Evolutionary conservation across 37 sponge, comb jelly and placozoan genomes (phyloP), one percentile per base, ranked within the genome.

Genomic region (Cliona cf. orientalis): DNA sequence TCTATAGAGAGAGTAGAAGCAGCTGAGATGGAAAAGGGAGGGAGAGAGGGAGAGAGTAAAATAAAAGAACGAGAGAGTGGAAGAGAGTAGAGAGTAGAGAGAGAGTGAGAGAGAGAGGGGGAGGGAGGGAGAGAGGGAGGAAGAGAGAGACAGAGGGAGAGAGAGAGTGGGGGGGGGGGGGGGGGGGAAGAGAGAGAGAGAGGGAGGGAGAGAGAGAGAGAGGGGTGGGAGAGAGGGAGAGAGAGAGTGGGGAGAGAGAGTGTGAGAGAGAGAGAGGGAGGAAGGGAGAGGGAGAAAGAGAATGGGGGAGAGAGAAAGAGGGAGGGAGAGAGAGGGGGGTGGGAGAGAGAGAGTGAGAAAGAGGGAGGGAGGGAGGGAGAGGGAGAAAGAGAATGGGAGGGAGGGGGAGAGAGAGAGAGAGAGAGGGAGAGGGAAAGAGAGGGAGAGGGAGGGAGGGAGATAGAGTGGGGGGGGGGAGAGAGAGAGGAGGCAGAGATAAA

Each of bases 401-500:
- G 78, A 36, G 78, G 29, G 66, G 45, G 65, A 28, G 78, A 4
- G 66, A 62, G 78, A 46, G 78, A 22, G 78, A 36, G 66, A 42
- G 78, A 46, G 57, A 34, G 57, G 46, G 42, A 25, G 69, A 69
- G 69, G 35, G 69, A 36, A 41, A 69, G 69, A 69, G 69, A 63
- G 69, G 35, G 69, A 69, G 69, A 36, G 69, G 35, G 69, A 69
- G 69, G 38, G 41, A 75, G 62, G 58, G 56, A 25, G 74, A 72
- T n/a, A 72, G 56, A 69, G 42, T 37, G 36, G 6, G 57, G 74
- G 29, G 34, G 56, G 56, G 34, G 74, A 42, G 21, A 49, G 55
- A 45, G 34, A 42, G 7, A 73, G 74, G n/a, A 6, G 57, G 64
- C 64, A n/a, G n/a, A n/a, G n/a, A n/a, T n/a, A n/a, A n/a, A n/a